A percentile compares a stretch with the other conserved stretches of the same genome.
Conservation (phyloP, 30 jellyfish, hydroid and myxozoan genomes). For the Aurelia sp. region DNA sequence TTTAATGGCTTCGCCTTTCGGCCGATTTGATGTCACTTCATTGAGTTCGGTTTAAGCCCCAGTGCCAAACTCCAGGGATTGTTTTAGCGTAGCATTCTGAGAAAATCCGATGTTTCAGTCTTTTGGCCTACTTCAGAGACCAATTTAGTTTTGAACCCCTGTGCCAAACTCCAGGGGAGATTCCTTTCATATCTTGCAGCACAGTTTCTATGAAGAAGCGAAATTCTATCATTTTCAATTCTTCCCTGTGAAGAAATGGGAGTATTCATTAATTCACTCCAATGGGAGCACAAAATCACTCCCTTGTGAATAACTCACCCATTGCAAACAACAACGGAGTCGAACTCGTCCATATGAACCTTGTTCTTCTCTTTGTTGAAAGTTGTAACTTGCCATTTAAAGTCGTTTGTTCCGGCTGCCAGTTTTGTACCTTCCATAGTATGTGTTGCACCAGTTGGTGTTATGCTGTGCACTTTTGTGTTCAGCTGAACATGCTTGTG, state of each 20-base stretch:
- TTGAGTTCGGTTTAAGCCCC: too few relatives aligned
- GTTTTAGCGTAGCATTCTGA: too few relatives aligned
- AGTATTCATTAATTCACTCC: neutral
- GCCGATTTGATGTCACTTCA: too few relatives aligned
- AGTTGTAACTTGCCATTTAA: conserved; percentile 36
- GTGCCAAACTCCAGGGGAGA: too few relatives aligned
- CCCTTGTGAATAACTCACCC: conserved; percentile 58
- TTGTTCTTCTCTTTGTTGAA: neutral
- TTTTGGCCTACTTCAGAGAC: too few relatives aligned
- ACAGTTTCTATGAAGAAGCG: too few relatives aligned
- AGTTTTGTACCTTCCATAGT: too few relatives aligned
- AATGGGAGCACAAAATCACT: neutral
- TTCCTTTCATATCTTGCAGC: too few relatives aligned
- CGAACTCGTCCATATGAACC: conserved; percentile 30
- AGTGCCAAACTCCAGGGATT: too few relatives aligned
- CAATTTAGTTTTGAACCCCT: too few relatives aligned
- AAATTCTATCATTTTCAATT: neutral
- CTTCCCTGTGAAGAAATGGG: neutral
- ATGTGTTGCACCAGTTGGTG: conserved; percentile 16
- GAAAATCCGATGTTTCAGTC: too few relatives aligned
- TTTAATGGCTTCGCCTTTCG: too few relatives aligned
- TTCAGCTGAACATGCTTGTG: conserved; percentile 19
- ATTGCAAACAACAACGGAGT: conserved; percentile 81
- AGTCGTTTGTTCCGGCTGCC: neutral
- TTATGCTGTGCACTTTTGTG: conserved; percentile 38